phyloP scores from a whole-genome alignment of 2,888 invertebrate species.

The Polydrusus tereticollis region DNA sequence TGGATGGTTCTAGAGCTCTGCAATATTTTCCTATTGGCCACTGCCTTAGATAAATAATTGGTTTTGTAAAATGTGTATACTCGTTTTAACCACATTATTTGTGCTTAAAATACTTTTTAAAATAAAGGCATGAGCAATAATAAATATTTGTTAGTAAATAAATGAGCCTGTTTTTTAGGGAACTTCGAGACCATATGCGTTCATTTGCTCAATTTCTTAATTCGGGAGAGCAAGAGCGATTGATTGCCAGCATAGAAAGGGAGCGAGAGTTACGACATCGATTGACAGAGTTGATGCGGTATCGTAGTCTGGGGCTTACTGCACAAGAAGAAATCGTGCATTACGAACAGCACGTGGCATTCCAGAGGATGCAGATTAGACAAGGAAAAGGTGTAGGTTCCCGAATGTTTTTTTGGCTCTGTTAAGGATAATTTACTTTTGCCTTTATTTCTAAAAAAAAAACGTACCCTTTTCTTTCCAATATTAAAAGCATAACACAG shows the following conservation, averaged over 20 bases:
- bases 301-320: conserved; percentile 88
- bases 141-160: too few relatives aligned
- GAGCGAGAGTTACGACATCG: conserved; percentile 88
- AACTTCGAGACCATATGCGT: conserved; percentile 86
- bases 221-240: conserved; percentile 85
- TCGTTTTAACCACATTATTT: too few relatives aligned
- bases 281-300: conserved; percentile 85
- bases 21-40: too few relatives aligned
- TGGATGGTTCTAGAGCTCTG: too few relatives aligned
- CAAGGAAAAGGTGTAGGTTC: conserved; percentile 75
- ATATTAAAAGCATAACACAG: too few relatives aligned
- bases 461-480: too few relatives aligned
- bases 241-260: conserved; percentile 82
- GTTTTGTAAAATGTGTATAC: too few relatives aligned
- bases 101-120: not conserved
- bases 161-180: too few relatives aligned
- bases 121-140: not conserved
- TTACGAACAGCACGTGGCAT: conserved; percentile 78
- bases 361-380: conserved; percentile 74
- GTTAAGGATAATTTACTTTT: conserved; percentile 4
- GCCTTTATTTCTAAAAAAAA: not conserved
- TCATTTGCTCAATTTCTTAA: conserved; percentile 92
- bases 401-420: not conserved
- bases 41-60: too few relatives aligned
- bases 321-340: conserved; percentile 87